phyloP scores from a whole-genome alignment of 2,113 vertebrate genomes.

The Thermophis baileyi region DNA sequence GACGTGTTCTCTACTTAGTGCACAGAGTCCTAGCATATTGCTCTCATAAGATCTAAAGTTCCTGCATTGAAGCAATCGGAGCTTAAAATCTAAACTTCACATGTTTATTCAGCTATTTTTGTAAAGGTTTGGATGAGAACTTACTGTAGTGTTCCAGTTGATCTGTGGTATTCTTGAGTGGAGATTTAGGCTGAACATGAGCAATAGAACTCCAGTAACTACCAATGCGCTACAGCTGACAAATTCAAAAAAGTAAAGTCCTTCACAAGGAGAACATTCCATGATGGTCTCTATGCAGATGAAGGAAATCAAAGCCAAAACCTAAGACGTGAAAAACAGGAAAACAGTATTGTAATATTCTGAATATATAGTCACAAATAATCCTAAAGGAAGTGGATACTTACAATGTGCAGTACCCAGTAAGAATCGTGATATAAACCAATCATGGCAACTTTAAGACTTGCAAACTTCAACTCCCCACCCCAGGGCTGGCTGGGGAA shows the following conservation, averaged over 20 bases:
- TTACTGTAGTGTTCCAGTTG: constrained; percentile 95
- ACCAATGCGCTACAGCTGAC: constrained; percentile 95
- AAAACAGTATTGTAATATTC: constrained; percentile 57
- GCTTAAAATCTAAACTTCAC: background rate
- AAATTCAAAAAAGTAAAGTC: constrained; percentile 97
- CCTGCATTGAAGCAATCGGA: background rate
- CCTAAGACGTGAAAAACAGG: constrained; percentile 69
- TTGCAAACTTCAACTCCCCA: background rate
- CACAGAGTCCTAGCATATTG: background rate
- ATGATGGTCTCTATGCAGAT: constrained; percentile 98
- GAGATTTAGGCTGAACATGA: constrained; percentile 90
- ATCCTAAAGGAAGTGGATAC: constrained; percentile 56
- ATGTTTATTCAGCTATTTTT: constrained; percentile 25
- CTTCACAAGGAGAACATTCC: constrained; percentile 90
- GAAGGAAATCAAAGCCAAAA: constrained; percentile 86
- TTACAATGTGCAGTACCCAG: constrained; percentile 47
- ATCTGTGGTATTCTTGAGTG: constrained; percentile 89
- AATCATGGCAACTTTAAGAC: background rate
- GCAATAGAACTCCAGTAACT: constrained; percentile 88
- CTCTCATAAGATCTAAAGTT: background rate
- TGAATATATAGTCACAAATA: constrained; percentile 59
- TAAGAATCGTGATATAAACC: constrained; percentile 19
- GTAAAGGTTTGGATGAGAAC: constrained; percentile 50
- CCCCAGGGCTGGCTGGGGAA: background rate
- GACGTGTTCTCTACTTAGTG: background rate